These are phyloP conservation scores for Toxotes jaculatrix DNA, from an alignment of 2,113 vertebrate species.

Conservation along the genomic window DNA sequence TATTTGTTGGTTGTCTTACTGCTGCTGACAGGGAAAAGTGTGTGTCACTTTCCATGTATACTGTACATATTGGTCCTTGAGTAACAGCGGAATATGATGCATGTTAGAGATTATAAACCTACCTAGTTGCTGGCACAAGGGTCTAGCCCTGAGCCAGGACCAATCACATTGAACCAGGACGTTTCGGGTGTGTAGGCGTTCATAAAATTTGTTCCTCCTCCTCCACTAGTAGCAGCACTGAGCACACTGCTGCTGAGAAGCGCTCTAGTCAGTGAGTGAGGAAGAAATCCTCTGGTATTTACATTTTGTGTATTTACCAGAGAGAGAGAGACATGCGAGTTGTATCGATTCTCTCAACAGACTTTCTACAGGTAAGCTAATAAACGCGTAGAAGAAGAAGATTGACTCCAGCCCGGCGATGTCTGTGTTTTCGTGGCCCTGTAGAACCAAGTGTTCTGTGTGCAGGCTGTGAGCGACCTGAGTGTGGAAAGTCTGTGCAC, in stretches of 20 bases:
- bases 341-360: background rate
- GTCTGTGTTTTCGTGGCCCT: background rate
- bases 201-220: background rate
- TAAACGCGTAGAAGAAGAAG: background rate
- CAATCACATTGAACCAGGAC: background rate
- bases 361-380: background rate
- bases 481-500: constrained; percentile 6
- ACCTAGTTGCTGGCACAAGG: background rate
- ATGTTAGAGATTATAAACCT: constrained; percentile 1
- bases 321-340: background rate
- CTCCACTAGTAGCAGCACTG: no score
- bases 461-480: background rate
- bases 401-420: background rate
- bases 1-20: constrained; percentile 54
- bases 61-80: constrained; percentile 3
- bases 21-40: constrained; percentile 16
- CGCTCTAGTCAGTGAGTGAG: no score
- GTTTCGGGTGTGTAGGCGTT: background rate
- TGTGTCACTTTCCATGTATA: constrained; percentile 13
- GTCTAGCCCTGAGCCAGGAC: background rate
- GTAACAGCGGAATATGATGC: constrained; percentile 12
- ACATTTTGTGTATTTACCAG: no score
- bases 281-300: no score
- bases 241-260: no score
- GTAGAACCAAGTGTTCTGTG: background rate